Conservation (phyloP, 1,140 invertebrate species). For the Calliopsis andreniformis region DNA sequence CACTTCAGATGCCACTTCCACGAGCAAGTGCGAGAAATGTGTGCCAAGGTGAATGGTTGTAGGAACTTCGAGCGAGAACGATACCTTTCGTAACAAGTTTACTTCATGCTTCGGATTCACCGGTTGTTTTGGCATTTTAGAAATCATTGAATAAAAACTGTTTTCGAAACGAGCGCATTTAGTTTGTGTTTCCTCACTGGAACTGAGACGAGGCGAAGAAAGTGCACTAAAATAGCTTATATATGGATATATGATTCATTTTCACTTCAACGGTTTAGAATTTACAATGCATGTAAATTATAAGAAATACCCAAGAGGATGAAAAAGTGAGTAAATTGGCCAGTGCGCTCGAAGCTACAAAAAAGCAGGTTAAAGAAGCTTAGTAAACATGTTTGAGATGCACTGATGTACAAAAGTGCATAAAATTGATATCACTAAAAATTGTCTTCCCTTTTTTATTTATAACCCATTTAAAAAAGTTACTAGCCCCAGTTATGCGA, state of each 20-base stretch:
- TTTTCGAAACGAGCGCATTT: not conserved
- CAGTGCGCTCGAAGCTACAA: too few relatives aligned
- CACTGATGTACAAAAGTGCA: too few relatives aligned
- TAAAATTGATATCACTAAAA: too few relatives aligned
- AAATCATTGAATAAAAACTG: not conserved
- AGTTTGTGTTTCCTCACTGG: not conserved
- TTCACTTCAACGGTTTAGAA: not conserved
- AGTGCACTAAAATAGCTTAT: too few relatives aligned
- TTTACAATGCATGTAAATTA: too few relatives aligned
- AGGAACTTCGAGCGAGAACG: slow-evolving; percentile 41
- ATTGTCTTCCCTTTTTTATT: too few relatives aligned
- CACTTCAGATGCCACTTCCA: slow-evolving; percentile 34
- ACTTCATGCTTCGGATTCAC: not conserved
- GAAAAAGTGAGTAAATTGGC: too few relatives aligned
- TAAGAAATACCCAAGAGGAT: too few relatives aligned
- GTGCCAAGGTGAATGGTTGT: slow-evolving; percentile 73
- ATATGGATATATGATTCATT: not conserved
- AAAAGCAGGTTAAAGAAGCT: too few relatives aligned
- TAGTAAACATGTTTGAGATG: too few relatives aligned
- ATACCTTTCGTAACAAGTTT: slow-evolving; percentile 44
- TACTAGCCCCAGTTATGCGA: too few relatives aligned
- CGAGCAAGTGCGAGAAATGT: slow-evolving; percentile 60
- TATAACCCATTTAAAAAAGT: too few relatives aligned
- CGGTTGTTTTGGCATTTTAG: not conserved
- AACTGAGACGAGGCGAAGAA: not conserved